Evolutionary conservation across 2,888 invertebrate genomes (phyloP).

Genomic region (Thalpophila matura): DNA sequence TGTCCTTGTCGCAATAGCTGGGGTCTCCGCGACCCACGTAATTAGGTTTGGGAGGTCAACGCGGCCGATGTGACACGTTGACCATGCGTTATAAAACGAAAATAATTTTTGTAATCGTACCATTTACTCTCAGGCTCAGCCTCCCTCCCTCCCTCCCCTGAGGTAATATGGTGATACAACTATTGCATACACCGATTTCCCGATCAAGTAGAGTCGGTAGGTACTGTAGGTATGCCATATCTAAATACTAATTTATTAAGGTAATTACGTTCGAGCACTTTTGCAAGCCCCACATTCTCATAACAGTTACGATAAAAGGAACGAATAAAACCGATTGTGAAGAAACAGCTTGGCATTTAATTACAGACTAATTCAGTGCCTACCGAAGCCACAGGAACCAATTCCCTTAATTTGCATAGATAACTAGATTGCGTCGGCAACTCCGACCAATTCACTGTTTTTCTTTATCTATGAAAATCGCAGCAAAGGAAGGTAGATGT

Average conservation of each 20-base stretch:
- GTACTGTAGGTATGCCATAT: no score
- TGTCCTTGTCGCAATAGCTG: slow-evolving; percentile 34
- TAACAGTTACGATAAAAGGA: not conserved
- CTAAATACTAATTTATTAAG: no score
- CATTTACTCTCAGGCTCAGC: no score
- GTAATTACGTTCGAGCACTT: no score
- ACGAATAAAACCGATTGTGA: slow-evolving; percentile 6
- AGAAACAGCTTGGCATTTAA: slow-evolving; percentile 27
- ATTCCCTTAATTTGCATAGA: slow-evolving; percentile 51
- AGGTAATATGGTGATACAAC: no score
- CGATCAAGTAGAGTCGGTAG: no score
- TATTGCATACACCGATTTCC: no score
- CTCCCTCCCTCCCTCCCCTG: no score
- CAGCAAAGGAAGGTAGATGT: not conserved
- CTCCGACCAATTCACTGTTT: slow-evolving; percentile 24
- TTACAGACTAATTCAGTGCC: slow-evolving; percentile 36
- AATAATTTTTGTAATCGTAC: slow-evolving; percentile 22
- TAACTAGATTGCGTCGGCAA: slow-evolving; percentile 42
- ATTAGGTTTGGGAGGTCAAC: slow-evolving; percentile 62
- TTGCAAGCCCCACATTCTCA: no score
- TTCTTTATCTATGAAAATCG: slow-evolving; percentile 35
- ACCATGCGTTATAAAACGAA: slow-evolving; percentile 40
- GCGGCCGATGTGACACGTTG: slow-evolving; percentile 34
- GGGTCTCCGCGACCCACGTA: slow-evolving; percentile 57
- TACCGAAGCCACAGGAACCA: slow-evolving; percentile 45